Evolutionary conservation across 2,797 vertebrate species (phyloP), one percentile per base, ranked within the genome.

Genomic region (Myiotriccus ornatus): DNA sequence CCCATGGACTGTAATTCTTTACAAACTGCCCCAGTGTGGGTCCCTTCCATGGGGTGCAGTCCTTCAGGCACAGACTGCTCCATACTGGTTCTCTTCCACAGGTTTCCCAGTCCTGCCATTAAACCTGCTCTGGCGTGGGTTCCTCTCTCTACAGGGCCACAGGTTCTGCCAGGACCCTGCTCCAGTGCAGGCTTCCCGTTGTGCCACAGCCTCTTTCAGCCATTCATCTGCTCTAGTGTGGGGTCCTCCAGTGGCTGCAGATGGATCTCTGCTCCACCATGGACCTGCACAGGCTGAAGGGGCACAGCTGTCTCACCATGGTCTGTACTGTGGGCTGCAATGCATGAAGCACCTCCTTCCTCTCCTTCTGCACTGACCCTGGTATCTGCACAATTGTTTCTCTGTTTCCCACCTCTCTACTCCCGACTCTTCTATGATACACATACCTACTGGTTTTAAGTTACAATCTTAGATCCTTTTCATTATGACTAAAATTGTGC

Each of bases 331-430:
- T 8, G 49, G 6, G 10, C 30, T 59, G 41, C 20, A 9, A 0
- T 1, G 1, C 34, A 34, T 68, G 64, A 15, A 18, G 7, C 7
- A 14, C 4, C 10, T 62, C 32, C 19, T 43, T 6, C 4, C 2
- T 9, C 24, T 59, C 28, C 15, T 52, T 67, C 64, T 47, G 4
- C 49, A 22, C 32, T 44, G 32, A 53, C 7, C 28, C 24, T 0
- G 1, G 1, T 8, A 22, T 20, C 49, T 89, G 55, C 39, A 41
- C 32, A 17, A 46, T 4, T 77, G 5, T 13, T 82, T 15, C 23
- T 49, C 24, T 47, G 27, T 24, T 53, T 82, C 27, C 21, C 52
- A 6, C 14, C 9, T 32, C 14, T 21, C 14, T 43, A 5, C 24
- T 73, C 21, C 22, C 24, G 8, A 34, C 28, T 52, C 63, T n/a